These are phyloP conservation scores for Eulithis prunata DNA, from an alignment of 2,888 invertebrate genomes.

Conservation along the genomic window DNA sequence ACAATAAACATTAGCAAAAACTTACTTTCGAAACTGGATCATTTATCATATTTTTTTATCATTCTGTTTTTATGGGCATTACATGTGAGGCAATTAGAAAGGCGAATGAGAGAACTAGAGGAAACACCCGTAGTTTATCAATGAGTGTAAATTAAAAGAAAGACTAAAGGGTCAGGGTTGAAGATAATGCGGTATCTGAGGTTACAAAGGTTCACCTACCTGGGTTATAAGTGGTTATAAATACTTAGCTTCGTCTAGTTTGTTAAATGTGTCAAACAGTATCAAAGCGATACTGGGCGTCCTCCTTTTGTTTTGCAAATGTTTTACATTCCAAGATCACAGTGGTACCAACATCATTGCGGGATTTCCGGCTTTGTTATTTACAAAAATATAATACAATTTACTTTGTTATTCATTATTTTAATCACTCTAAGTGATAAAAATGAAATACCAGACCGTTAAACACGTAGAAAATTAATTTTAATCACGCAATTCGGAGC, in stretches of 20 bases:
- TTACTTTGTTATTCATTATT: too few species aligned
- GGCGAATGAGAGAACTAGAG: not conserved
- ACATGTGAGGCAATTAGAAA: not conserved
- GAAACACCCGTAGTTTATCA: not conserved
- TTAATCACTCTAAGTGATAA: not conserved
- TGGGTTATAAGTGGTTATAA: too few species aligned
- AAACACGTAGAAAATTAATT: conserved; percentile 26
- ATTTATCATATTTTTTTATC: conserved; percentile 20
- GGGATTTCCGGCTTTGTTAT: not conserved
- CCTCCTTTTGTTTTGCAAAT: conserved; percentile 10
- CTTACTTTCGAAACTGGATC: conserved; percentile 59
- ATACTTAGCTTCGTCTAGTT: not conserved
- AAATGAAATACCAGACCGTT: not conserved
- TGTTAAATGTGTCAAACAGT: conserved; percentile 1
- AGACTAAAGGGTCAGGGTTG: too few species aligned
- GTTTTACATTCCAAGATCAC: conserved; percentile 13
- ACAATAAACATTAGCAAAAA: conserved; percentile 60
- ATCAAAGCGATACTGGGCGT: not conserved
- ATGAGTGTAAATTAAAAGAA: conserved; percentile 1
- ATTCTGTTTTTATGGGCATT: conserved; percentile 3
- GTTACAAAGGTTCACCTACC: too few species aligned
- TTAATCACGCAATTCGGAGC: conserved; percentile 53
- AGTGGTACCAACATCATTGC: conserved; percentile 12
- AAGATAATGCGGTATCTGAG: too few species aligned
- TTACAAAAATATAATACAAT: not conserved